Percentiles rank a stretch among this genome's conserved stretches.
Conservation (phyloP, 2,797 vertebrate species). For the Acipenser ruthenus region DNA sequence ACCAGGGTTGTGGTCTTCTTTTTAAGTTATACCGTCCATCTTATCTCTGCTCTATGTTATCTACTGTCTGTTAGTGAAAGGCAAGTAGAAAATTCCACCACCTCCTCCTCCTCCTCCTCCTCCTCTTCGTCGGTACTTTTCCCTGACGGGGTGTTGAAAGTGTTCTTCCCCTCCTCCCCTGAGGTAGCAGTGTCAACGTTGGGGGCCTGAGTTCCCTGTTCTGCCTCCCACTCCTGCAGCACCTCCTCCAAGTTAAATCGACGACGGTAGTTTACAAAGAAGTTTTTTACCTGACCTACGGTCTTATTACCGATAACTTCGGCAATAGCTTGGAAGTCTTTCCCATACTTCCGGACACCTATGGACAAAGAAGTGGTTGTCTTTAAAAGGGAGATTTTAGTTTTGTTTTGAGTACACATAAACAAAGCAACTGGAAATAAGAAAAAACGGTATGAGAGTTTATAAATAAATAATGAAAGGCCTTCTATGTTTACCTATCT, state of each 20-base stretch:
- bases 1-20: background rate
- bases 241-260: slow-evolving; percentile 99
- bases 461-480: no score
- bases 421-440: no score
- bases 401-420: no score
- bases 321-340: slow-evolving; percentile 98
- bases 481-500: no score
- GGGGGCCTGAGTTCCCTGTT: slow-evolving; percentile 85
- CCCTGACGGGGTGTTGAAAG: slow-evolving; percentile 82
- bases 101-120: slow-evolving; percentile 67
- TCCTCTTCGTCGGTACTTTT: slow-evolving; percentile 96
- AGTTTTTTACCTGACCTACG: slow-evolving; percentile 97
- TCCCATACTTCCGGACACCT: slow-evolving; percentile 97
- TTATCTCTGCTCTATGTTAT: background rate
- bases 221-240: slow-evolving; percentile 98
- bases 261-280: slow-evolving; percentile 98
- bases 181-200: slow-evolving; percentile 82
- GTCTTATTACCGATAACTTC: slow-evolving; percentile 99
- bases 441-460: no score
- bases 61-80: slow-evolving; percentile 7
- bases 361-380: background rate
- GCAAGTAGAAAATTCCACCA: slow-evolving; percentile 22
- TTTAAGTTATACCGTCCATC: background rate
- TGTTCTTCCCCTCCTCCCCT: slow-evolving; percentile 90
- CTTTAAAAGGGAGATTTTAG: slow-evolving; percentile 2